A percentile compares a stretch with the other conserved stretches of the same genome.
Conservation (phyloP, 2,113 vertebrate species). For the Microtus richardsoni region DNA sequence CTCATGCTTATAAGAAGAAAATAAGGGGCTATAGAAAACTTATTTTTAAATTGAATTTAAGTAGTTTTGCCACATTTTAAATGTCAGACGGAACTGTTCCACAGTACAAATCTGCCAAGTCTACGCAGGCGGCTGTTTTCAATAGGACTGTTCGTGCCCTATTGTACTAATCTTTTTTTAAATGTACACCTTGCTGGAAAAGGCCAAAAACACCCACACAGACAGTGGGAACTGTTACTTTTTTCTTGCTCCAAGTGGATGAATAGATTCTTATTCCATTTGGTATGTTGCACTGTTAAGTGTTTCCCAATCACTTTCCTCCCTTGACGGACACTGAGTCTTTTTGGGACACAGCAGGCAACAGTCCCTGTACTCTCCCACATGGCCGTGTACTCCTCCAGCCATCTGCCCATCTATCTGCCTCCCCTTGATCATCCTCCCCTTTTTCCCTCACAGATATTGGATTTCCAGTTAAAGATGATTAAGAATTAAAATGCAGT, state of each 20-base stretch:
- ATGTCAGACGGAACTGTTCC: constrained; percentile 87
- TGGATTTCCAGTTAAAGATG: constrained; percentile 29
- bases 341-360: constrained; percentile 64
- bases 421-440: constrained; percentile 11
- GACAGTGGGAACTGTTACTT: constrained; percentile 81
- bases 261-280: constrained; percentile 84
- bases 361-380: constrained; percentile 53
- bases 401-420: constrained; percentile 66
- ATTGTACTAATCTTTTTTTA: constrained; percentile 85
- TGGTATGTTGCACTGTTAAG: constrained; percentile 71
- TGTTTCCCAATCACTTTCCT: constrained; percentile 10
- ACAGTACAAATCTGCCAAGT: constrained; percentile 84
- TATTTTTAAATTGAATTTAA: constrained; percentile 85
- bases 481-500: constrained; percentile 7
- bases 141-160: constrained; percentile 83
- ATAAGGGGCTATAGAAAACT: constrained; percentile 77
- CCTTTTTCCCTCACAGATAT: background rate
- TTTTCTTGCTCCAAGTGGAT: constrained; percentile 80
- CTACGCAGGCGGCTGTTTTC: constrained; percentile 83
- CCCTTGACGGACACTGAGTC: constrained; percentile 55
- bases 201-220: constrained; percentile 85
- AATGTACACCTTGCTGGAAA: constrained; percentile 81
- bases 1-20: constrained; percentile 71
- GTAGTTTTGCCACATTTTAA: constrained; percentile 84
- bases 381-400: constrained; percentile 59